Conservation (phyloP, 2,113 vertebrate species). For the Ptychochromis oligacanthus region DNA sequence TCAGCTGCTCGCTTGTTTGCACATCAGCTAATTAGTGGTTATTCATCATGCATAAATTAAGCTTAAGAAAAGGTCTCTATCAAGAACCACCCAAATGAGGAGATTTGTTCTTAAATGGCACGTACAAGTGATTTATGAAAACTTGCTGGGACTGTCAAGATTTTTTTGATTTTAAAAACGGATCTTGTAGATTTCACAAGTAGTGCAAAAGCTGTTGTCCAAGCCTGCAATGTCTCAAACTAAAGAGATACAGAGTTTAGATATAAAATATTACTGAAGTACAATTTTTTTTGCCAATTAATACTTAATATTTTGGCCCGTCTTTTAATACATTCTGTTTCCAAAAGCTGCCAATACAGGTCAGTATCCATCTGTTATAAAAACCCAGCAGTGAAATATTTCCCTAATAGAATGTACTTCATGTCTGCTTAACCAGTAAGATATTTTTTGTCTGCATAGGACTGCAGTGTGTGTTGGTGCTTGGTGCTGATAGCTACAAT, state of each 20-base stretch:
- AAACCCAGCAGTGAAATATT: background rate
- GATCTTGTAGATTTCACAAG: background rate
- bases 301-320: background rate
- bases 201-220: background rate
- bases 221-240: background rate
- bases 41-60: constrained; percentile 41
- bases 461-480: background rate
- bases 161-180: background rate
- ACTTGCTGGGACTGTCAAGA: background rate
- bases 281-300: background rate
- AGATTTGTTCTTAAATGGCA: background rate
- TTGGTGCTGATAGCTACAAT: background rate
- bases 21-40: constrained; percentile 50
- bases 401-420: background rate
- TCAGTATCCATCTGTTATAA: background rate
- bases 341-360: background rate
- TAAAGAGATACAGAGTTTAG: background rate
- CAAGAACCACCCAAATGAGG: background rate
- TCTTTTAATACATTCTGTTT: background rate
- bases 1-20: constrained; percentile 52
- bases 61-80: background rate
- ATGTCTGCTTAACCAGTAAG: background rate
- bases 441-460: background rate
- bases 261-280: background rate
- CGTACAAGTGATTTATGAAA: background rate